phyloP scores from a whole-genome alignment of 2,888 invertebrate species.

The Agonopterix heracliana region DNA sequence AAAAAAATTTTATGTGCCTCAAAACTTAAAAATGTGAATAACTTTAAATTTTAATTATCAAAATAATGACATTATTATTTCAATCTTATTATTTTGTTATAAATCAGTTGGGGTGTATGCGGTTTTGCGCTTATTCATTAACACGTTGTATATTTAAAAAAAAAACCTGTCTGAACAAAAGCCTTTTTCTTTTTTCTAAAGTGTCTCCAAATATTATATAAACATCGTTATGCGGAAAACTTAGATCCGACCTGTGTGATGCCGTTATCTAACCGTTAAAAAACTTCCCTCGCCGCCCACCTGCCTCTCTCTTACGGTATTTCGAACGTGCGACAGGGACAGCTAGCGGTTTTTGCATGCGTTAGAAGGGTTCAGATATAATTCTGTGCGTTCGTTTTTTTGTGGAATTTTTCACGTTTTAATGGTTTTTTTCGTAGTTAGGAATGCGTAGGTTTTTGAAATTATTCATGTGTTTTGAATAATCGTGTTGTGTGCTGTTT shows the following conservation, averaged over 20 bases:
- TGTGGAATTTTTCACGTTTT: constrained; percentile 14
- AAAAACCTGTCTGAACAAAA: neutral
- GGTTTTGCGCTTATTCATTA: no score
- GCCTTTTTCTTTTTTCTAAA: neutral
- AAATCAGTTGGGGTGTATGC: no score
- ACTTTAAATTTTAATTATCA: no score
- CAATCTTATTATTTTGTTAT: no score
- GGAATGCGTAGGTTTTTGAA: no score
- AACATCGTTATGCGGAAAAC: constrained; percentile 43
- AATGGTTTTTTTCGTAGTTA: no score
- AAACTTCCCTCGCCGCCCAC: constrained; percentile 70
- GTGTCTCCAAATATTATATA: constrained; percentile 3
- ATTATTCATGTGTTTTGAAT: no score
- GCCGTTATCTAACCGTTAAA: constrained; percentile 72
- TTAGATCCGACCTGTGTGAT: constrained; percentile 35
- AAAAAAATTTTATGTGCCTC: no score
- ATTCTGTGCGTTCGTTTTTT: constrained; percentile 43
- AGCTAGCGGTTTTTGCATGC: constrained; percentile 20
- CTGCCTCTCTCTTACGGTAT: constrained; percentile 62
- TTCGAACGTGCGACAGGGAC: constrained; percentile 59
- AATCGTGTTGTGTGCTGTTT: no score
- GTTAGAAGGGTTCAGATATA: constrained; percentile 39
- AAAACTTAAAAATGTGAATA: no score
- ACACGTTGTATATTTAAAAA: no score
- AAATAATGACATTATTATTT: no score